Evolutionary conservation across 2,888 invertebrate species (phyloP).

Genomic region (Eristalis intricaria): DNA sequence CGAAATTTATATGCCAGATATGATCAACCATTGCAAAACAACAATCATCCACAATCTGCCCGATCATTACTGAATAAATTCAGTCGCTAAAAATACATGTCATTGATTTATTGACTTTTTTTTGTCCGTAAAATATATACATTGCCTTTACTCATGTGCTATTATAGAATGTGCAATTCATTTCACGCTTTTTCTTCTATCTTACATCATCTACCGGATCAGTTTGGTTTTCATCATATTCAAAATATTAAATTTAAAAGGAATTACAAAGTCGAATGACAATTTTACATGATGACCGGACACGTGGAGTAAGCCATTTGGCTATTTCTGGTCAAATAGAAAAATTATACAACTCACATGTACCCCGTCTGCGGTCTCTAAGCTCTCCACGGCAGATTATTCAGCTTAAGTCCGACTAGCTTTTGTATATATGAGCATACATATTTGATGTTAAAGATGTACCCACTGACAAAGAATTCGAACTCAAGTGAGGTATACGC

Average conservation of each 20-base stretch:
- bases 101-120: not conserved
- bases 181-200: not conserved
- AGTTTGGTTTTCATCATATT: not conserved
- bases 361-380: not conserved
- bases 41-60: too few relatives aligned
- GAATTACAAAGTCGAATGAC: not conserved
- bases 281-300: not conserved
- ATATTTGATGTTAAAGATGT: not conserved
- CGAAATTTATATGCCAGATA: too few relatives aligned
- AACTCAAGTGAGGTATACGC: slow-evolving; percentile 15
- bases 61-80: too few relatives aligned
- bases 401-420: slow-evolving; percentile 1
- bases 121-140: not conserved
- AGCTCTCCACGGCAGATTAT: slow-evolving; percentile 1
- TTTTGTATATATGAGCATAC: not conserved
- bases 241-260: not conserved
- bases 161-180: not conserved
- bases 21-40: too few relatives aligned
- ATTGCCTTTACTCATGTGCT: not conserved
- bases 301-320: not conserved
- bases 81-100: not conserved
- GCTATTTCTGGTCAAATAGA: not conserved
- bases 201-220: not conserved
- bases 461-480: slow-evolving; percentile 2
- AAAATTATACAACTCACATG: not conserved